Base-by-base conservation (phyloP, 1,140 invertebrate species). In the Drosophila kurseongensis region DNA sequence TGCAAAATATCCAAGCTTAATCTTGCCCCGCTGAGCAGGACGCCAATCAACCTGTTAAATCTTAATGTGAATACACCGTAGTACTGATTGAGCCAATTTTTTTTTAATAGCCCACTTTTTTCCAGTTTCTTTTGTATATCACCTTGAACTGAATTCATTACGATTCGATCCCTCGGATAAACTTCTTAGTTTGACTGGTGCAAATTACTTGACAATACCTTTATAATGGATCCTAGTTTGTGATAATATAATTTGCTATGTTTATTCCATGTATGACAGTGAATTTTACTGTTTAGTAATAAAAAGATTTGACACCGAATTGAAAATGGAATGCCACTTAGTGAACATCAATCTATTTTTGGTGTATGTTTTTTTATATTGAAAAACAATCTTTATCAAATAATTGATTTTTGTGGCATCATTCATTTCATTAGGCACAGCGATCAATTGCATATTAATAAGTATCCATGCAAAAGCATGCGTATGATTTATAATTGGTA, bases 61-160 rank as follows among this genome's bases (percentile, higher is more conserved):
- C 48, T 45, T 45, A 50, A 32, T 51, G 57, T 23, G 13, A 55
- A 59, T 44, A 60, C 44, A 52, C 8, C 38, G 41, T 75, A 40
- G 56, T 50, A 67, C 52, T 56, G 61, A 61, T 75, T 68, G n/a
- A 81, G 59, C 65, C 82, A 73, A 68, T 84, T 79, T 71, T 68
- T 78, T 41, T 77, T 78, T 13, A 72, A 74, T 50, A 74, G 62
- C 63, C 74, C 63, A 68, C 74, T 72, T 54, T 78, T 67, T 73
- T 84, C 57, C 74, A 83, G 67, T 58, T 83, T 65, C 67, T 82
- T 60, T 61, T 81, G 63, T 59, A 40, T 73, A 48, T 32, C 52
- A 66, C 61, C 76, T 80, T 77, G 77, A 73, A 78, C 71, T 78
- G 83, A 90, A 90, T 83, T 77, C 88, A 91, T 91, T 81, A 90